Percentiles rank a stretch among this genome's conserved stretches.
phyloP scores from a whole-genome alignment of 1,140 invertebrate species.

The Stenopsyche tienmushanensis region DNA sequence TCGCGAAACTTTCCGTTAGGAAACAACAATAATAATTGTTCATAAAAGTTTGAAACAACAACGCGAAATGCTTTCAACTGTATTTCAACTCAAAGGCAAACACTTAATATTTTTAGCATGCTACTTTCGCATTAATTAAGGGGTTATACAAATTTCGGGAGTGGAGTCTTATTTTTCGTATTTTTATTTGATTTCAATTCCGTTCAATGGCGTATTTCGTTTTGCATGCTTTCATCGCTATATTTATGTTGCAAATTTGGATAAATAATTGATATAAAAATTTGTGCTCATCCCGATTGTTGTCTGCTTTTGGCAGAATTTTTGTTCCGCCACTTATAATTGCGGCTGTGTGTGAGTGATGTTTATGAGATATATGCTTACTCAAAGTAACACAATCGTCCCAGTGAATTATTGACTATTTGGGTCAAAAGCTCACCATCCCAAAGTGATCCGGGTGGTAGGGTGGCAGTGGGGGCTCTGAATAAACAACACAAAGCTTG shows the following conservation, averaged over 20 bases:
- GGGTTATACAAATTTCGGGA: too few relatives aligned
- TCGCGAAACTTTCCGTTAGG: background rate
- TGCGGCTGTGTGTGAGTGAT: slow-evolving; percentile 8
- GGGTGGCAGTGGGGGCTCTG: background rate
- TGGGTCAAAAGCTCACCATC: slow-evolving; percentile 28
- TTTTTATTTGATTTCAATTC: too few relatives aligned
- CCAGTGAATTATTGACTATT: slow-evolving; percentile 29
- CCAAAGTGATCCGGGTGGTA: slow-evolving; percentile 20
- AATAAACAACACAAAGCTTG: slow-evolving; percentile 34
- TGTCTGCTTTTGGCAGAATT: too few relatives aligned
- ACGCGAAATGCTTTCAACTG: background rate
- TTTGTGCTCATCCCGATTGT: too few relatives aligned
- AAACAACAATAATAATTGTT: slow-evolving; percentile 4
- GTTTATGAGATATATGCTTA: background rate
- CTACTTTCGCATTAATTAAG: too few relatives aligned
- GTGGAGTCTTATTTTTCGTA: too few relatives aligned
- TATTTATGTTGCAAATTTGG: too few relatives aligned
- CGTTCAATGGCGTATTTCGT: too few relatives aligned
- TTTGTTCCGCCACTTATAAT: too few relatives aligned
- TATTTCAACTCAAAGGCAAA: background rate
- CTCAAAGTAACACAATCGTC: slow-evolving; percentile 14
- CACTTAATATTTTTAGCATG: too few relatives aligned
- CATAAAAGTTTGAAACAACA: background rate
- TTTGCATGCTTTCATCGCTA: too few relatives aligned
- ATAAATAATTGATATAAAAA: too few relatives aligned